phyloP scores from a whole-genome alignment of 2,888 invertebrate species.

The Drosophila hamatofila region DNA sequence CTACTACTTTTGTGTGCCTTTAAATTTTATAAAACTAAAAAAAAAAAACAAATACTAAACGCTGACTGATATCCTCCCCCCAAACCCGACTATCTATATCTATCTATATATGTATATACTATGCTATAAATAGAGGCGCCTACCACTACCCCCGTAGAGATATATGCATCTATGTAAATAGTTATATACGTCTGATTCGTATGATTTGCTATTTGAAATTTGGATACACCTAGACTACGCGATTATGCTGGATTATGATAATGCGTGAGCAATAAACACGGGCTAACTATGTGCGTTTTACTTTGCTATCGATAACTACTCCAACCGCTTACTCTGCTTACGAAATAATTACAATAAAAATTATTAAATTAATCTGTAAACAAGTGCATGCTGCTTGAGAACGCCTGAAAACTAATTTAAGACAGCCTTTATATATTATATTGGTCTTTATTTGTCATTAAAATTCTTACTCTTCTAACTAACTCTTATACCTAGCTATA shows the following conservation, averaged over 20 bases:
- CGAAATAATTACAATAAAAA: not conserved
- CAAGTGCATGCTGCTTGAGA: slow-evolving; percentile 68
- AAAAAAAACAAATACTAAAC: slow-evolving; percentile 18
- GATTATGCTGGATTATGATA: slow-evolving; percentile 13
- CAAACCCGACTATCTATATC: slow-evolving; percentile 42
- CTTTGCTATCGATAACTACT: slow-evolving; percentile 32
- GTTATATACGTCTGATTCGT: slow-evolving; percentile 31
- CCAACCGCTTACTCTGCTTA: slow-evolving; percentile 34
- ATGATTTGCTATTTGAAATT: slow-evolving; percentile 48
- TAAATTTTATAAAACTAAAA: slow-evolving; percentile 17
- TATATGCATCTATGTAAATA: slow-evolving; percentile 36
- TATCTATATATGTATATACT: slow-evolving; percentile 29
- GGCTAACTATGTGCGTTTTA: slow-evolving; percentile 66
- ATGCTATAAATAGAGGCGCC: slow-evolving; percentile 8
- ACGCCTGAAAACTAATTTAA: slow-evolving; percentile 35
- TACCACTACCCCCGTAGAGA: slow-evolving; percentile 35
- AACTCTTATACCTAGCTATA: slow-evolving; percentile 1
- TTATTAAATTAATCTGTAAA: not conserved
- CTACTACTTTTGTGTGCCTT: slow-evolving; percentile 58
- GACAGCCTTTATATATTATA: not conserved
- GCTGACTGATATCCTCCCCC: slow-evolving; percentile 48
- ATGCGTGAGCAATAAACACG: slow-evolving; percentile 34
- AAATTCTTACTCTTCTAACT: not conserved
- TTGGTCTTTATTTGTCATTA: slow-evolving; percentile 4
- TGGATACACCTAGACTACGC: slow-evolving; percentile 38